Evolutionary conservation across 2,888 invertebrate species (phyloP).

Genomic region (Acanthosepion esculentum): DNA sequence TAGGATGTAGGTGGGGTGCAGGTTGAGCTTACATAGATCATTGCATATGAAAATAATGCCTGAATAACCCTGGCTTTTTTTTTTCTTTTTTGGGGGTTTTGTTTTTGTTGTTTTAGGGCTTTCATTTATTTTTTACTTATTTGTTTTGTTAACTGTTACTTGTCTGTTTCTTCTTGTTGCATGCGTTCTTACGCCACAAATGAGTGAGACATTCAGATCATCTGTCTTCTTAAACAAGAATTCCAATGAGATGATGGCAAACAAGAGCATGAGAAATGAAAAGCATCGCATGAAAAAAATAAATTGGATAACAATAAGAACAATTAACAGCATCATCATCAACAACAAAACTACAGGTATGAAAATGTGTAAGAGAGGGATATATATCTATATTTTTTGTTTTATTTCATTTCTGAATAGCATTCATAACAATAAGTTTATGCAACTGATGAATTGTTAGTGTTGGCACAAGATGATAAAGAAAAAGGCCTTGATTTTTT

Average conservation of each 20-base stretch:
- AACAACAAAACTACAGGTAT: background rate
- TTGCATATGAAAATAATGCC: constrained; percentile 18
- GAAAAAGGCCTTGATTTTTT: no score
- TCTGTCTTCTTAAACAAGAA: background rate
- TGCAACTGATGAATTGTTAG: no score
- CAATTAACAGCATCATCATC: background rate
- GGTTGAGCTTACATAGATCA: background rate
- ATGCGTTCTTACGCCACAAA: background rate
- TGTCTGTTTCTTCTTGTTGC: background rate
- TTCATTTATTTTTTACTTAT: background rate
- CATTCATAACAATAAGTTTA: no score
- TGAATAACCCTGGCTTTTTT: background rate
- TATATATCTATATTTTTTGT: no score
- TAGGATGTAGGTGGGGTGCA: background rate
- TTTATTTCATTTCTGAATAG: no score
- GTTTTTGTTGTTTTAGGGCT: background rate
- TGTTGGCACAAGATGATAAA: no score
- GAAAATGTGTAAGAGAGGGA: no score
- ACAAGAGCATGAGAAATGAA: background rate
- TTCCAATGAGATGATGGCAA: background rate
- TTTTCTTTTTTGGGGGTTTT: no score
- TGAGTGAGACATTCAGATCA: constrained; percentile 21
- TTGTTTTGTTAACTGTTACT: background rate
- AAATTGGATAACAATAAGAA: background rate
- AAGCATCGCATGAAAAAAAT: background rate